These are phyloP conservation scores for Dugesia japonica DNA, from an alignment of 2,888 invertebrate genomes.

Conservation along the genomic window DNA sequence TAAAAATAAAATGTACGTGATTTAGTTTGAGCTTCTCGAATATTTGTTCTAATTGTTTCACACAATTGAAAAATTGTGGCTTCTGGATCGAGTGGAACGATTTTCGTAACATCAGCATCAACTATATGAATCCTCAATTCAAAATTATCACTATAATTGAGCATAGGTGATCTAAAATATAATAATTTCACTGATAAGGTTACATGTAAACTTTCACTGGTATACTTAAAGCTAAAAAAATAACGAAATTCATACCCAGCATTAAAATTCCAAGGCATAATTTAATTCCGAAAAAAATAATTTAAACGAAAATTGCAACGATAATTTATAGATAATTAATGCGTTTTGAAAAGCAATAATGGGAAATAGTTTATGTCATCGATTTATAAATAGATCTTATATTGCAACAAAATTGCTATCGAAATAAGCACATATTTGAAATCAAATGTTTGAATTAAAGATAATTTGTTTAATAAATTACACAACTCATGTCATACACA, in stretches of 20 bases:
- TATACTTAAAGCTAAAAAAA: background rate
- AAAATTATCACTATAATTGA: background rate
- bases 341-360: background rate
- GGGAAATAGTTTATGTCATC: background rate
- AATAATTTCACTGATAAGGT: background rate
- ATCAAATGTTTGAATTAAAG: background rate
- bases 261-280: constrained; percentile 3
- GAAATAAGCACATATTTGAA: constrained; percentile 13
- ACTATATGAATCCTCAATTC: constrained; percentile 1
- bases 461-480: background rate
- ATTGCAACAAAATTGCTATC: background rate
- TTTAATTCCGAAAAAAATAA: background rate
- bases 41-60: background rate
- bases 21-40: background rate
- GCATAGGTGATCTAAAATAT: background rate
- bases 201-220: background rate
- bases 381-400: background rate
- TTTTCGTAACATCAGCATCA: constrained; percentile 4
- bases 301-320: background rate
- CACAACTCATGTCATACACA: background rate
- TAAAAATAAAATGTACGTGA: background rate
- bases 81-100: background rate
- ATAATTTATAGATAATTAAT: background rate
- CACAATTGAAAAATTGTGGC: background rate
- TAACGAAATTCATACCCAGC: constrained; percentile 11